Base-by-base conservation (phyloP, 1,140 invertebrate genomes). In the Drosophila varians region DNA sequence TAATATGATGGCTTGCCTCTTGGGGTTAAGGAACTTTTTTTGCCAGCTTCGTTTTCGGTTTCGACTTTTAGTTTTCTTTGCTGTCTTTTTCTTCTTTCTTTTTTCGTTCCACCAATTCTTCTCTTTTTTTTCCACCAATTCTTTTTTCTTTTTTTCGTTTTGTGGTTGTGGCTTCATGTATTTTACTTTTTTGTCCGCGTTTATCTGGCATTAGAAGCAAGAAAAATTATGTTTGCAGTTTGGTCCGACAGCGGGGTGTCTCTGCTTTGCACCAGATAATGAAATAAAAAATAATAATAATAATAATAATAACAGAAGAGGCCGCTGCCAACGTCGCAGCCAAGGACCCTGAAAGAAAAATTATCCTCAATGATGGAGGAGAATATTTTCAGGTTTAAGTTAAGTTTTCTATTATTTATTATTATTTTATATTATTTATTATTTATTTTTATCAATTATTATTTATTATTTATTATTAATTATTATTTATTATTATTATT, bases 161-260 rank as follows among this genome's bases (percentile, higher is more conserved):
- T 36, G 49, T 31, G 54, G 53, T 71, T 12, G 28, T 62, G 46
- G 60, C 42, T 52, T 42, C 62, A 53, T 70, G 56, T 56, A 75
- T 75, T 77, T 57, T 36, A 77, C 64, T 79, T 73, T n/a, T 56
- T 77, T 82, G 58, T 76, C 66, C 76, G 55, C 75, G 56, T 84
- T 84, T 86, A 86, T 84, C 75, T 84, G 76, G 72, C 60, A 76
- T 84, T 76, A 79, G 72, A 52, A 73, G 61, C 62, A 73, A 65
- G 76, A 76, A 69, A 84, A 79, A 84, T 86, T 75, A 86, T 84
- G 75, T 79, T 84, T 84, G 75, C 72, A 74, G 56, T 61, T 61
- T 38, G 52, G 55, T 28, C 66, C 52, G 46, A n/a, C 28, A 56
- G 49, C 47, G 21, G 12, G 8, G 9, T 11, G n/a, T 65, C 43